A percentile compares a stretch with the other conserved stretches of the same genome.
These are phyloP conservation scores for Noctilio leporinus DNA, from an alignment of 2,113 vertebrate species.

Conservation along the genomic window DNA sequence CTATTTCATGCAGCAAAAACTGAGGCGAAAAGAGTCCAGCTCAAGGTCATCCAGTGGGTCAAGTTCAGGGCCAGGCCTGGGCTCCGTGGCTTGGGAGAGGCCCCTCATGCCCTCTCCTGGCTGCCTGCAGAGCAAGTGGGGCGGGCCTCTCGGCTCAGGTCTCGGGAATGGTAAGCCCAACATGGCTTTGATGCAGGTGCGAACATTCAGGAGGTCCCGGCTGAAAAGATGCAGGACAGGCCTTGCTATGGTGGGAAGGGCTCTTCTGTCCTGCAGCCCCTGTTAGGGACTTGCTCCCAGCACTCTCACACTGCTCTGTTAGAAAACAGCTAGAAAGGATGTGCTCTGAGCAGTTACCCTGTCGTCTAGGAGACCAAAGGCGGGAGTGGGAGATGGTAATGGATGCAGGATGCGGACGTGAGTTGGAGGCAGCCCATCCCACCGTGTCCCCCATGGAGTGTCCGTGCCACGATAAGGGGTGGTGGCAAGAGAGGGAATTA, in stretches of 20 bases:
- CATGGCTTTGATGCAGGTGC: background rate
- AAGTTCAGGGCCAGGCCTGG: background rate
- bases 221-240: background rate
- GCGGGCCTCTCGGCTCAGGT: background rate
- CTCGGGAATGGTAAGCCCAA: background rate
- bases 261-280: background rate
- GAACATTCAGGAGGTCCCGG: background rate
- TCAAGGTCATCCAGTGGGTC: background rate
- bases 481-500: background rate
- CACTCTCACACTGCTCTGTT: background rate
- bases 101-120: background rate
- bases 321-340: background rate
- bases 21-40: background rate
- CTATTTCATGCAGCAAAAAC: background rate
- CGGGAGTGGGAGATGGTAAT: accelerated
- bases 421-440: background rate
- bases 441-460: accelerated
- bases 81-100: background rate
- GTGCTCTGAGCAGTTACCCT: background rate
- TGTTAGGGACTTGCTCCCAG: background rate
- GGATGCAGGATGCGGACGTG: accelerated
- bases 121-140: background rate
- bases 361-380: no score
- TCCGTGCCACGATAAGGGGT: background rate
- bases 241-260: background rate